Evolutionary conservation across 2,797 vertebrate genomes (phyloP).

Genomic region (Enteromius trimaculatus): DNA sequence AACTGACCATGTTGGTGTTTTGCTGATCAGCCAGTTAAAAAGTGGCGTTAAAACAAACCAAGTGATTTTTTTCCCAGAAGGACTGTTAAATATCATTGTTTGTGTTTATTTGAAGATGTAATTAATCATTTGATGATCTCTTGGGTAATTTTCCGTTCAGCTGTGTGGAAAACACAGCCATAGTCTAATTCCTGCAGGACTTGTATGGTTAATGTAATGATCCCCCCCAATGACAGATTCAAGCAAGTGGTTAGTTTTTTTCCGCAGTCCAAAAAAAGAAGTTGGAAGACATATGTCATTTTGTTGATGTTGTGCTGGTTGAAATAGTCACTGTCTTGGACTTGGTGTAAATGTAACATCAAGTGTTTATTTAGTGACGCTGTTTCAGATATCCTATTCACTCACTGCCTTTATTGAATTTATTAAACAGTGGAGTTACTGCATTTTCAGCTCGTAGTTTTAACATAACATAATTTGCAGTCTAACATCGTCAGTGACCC

Average conservation of each 20-base stretch:
- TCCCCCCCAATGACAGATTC: not conserved
- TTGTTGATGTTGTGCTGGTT: not conserved
- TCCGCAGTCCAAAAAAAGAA: not conserved
- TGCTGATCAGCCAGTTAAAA: not conserved
- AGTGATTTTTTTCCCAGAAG: not conserved
- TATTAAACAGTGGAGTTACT: not conserved
- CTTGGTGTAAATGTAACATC: not conserved
- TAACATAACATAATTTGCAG: not conserved
- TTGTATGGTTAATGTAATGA: not conserved
- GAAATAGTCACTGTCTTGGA: not conserved
- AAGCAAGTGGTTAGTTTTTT: not conserved
- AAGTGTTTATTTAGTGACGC: not conserved
- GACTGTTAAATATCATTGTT: conserved; percentile 25
- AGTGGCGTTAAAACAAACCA: not conserved
- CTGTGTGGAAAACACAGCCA: not conserved
- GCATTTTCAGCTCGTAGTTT: not conserved
- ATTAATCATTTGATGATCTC: not conserved
- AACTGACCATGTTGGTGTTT: not conserved
- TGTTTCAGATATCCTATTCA: not conserved
- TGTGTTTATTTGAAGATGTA: not conserved
- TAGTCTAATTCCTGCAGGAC: conserved; percentile 10
- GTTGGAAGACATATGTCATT: not conserved
- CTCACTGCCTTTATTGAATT: not conserved
- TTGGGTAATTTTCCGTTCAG: not conserved
- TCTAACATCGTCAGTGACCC: not conserved